phyloP scores from a whole-genome alignment of 2,113 vertebrate species.

The Psilopogon haemacephalus region DNA sequence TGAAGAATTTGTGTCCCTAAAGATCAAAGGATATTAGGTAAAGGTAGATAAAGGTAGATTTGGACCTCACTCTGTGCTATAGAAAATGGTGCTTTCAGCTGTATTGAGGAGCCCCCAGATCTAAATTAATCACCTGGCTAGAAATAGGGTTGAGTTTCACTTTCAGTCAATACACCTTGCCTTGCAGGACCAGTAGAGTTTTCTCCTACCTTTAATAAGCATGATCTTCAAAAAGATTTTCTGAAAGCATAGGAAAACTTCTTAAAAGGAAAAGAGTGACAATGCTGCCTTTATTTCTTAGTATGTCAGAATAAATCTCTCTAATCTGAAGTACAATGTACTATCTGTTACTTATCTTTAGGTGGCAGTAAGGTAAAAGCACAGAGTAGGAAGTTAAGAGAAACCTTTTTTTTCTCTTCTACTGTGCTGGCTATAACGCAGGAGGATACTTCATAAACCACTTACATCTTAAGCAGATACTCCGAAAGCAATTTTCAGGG shows the following conservation, averaged over 20 bases:
- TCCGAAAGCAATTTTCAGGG: neutral
- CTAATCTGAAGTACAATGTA: neutral
- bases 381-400: neutral
- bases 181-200: neutral
- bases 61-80: neutral
- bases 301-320: neutral
- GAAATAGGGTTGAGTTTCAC: neutral
- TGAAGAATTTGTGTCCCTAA: neutral
- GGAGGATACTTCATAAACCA: neutral
- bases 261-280: neutral
- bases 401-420: neutral
- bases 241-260: neutral
- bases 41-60: neutral
- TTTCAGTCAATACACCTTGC: fast-evolving
- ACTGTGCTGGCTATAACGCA: neutral
- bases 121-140: neutral
- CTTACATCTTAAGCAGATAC: neutral
- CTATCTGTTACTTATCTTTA: slow-evolving; percentile 55
- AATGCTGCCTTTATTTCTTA: neutral
- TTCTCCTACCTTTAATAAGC: neutral
- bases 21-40: neutral
- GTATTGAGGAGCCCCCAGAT: neutral
- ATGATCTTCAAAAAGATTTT: neutral
- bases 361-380: slow-evolving; percentile 63
- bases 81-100: neutral